These are phyloP conservation scores for Venustaconcha ellipsiformis DNA, from an alignment of 1,140 invertebrate species.

Conservation along the genomic window DNA sequence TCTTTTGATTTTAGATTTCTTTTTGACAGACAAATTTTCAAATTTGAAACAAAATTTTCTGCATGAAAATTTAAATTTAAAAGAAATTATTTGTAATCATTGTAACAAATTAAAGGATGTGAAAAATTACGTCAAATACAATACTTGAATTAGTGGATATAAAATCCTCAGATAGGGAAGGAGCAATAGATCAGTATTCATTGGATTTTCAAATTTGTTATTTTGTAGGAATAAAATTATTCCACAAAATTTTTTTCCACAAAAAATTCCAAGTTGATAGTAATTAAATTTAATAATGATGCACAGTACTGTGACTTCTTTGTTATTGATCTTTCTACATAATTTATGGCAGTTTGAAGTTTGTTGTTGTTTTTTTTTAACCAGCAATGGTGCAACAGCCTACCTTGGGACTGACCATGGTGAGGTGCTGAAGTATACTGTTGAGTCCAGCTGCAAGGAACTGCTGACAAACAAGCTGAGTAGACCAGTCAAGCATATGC, in stretches of 20 bases:
- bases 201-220: too few species aligned
- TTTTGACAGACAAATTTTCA: too few species aligned
- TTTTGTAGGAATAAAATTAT: neutral
- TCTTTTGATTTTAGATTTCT: too few species aligned
- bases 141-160: too few species aligned
- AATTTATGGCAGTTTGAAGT: neutral
- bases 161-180: too few species aligned
- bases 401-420: constrained; percentile 25
- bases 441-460: neutral
- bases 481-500: constrained; percentile 2
- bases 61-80: too few species aligned
- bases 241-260: neutral
- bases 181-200: too few species aligned
- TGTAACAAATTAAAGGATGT: too few species aligned
- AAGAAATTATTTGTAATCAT: too few species aligned
- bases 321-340: neutral
- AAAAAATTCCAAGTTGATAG: neutral
- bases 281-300: neutral
- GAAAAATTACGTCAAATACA: too few species aligned
- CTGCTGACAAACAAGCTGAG: constrained; percentile 1
- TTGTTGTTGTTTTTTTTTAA: neutral
- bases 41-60: too few species aligned
- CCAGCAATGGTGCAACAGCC: constrained; percentile 18
- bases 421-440: constrained; percentile 13
- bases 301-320: neutral